phyloP scores from a whole-genome alignment of 2,888 invertebrate species.

The Tuberolachnus salignus region DNA sequence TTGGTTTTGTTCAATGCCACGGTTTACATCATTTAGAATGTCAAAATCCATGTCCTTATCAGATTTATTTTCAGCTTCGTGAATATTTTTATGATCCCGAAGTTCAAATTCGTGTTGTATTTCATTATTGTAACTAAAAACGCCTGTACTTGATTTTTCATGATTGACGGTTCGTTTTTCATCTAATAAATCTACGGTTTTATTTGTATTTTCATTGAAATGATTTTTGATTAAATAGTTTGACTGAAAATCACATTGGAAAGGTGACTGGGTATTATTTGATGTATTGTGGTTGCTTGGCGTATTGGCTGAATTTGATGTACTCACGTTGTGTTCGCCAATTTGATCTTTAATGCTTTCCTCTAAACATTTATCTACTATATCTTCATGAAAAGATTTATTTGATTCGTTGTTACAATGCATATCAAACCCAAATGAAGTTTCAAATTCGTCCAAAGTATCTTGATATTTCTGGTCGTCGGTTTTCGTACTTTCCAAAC shows the following conservation, averaged over 20 bases:
- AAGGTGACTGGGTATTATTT: slow-evolving; percentile 11
- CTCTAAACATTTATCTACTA: slow-evolving; percentile 50
- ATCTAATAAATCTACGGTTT: not conserved
- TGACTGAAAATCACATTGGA: slow-evolving; percentile 39
- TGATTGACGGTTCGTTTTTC: not conserved
- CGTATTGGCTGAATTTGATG: not conserved
- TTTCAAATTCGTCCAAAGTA: slow-evolving; percentile 46
- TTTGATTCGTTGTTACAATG: slow-evolving; percentile 32
- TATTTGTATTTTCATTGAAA: slow-evolving; percentile 41
- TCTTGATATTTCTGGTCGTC: slow-evolving; percentile 45
- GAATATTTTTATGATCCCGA: slow-evolving; percentile 3
- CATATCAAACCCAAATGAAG: slow-evolving; percentile 44
- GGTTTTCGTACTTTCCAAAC: slow-evolving; percentile 29
- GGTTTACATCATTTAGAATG: not conserved
- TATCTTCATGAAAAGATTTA: slow-evolving; percentile 41
- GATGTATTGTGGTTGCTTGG: not conserved
- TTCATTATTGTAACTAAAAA: not conserved
- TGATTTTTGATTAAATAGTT: slow-evolving; percentile 39
- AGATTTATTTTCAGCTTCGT: not conserved
- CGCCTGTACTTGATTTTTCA: not conserved
- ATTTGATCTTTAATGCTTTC: slow-evolving; percentile 44
- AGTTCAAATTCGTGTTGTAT: slow-evolving; percentile 5
- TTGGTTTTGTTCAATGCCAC: not conserved
- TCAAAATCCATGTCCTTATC: not conserved
- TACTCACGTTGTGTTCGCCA: slow-evolving; percentile 2